Evolutionary conservation across 1,140 invertebrate genomes (phyloP).

Genomic region (Hesperophylax magnus): DNA sequence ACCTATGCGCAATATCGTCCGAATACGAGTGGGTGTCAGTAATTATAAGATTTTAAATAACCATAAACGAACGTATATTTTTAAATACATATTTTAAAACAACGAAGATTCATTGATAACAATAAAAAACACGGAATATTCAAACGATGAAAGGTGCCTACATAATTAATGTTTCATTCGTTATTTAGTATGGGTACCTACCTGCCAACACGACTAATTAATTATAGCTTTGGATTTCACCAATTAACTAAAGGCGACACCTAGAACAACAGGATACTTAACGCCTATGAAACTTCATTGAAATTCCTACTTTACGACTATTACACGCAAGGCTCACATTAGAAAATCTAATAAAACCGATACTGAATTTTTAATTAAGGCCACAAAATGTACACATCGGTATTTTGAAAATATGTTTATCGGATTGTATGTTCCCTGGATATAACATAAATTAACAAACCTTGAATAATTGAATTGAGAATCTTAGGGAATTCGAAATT

Average conservation of each 20-base stretch:
- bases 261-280: neutral
- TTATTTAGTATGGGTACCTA: neutral
- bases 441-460: constrained; percentile 4
- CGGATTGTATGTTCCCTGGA: no score
- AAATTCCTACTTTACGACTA: neutral
- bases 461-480: constrained; percentile 1
- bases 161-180: constrained; percentile 10
- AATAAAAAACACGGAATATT: constrained; percentile 4
- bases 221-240: constrained; percentile 8
- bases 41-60: no score
- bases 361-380: constrained; percentile 15
- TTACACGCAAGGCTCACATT: neutral
- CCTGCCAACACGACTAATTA: neutral
- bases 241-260: constrained; percentile 11
- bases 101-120: neutral
- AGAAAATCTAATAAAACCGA: neutral
- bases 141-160: neutral
- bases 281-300: no score
- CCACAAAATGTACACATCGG: neutral
- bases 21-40: no score
- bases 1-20: no score
- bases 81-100: neutral
- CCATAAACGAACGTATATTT: neutral
- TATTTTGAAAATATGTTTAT: neutral
- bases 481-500: constrained; percentile 1